These are phyloP conservation scores for Nasonia oneida DNA, from an alignment of 2,888 invertebrate genomes.

Conservation along the genomic window DNA sequence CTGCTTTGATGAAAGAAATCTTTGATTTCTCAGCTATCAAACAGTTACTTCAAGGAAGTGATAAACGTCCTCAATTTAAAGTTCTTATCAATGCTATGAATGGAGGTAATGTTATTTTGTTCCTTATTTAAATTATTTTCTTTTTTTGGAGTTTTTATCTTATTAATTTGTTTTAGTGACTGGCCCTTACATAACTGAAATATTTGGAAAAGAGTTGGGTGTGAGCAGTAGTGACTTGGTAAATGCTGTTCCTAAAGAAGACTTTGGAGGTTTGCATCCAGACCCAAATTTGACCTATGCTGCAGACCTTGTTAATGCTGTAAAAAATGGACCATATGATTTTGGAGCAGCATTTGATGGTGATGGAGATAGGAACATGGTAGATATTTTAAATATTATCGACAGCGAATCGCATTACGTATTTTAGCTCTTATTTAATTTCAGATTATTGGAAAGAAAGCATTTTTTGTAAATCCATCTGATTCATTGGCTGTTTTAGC, in stretches of 20 bases:
- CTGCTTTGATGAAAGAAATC: constrained; percentile 95
- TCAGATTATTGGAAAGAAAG: constrained; percentile 94
- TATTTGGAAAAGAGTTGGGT: constrained; percentile 93
- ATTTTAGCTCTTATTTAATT: constrained; percentile 57
- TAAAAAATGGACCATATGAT: constrained; percentile 83
- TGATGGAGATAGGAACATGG: constrained; percentile 86
- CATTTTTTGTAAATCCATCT: constrained; percentile 98
- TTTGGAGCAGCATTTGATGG: constrained; percentile 99
- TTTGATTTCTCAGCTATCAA: constrained; percentile 95
- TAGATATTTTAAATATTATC: constrained; percentile 60
- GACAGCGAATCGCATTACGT: constrained; percentile 22
- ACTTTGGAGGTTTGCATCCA: constrained; percentile 98
- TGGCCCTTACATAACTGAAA: constrained; percentile 94
- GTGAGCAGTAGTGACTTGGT: constrained; percentile 86
- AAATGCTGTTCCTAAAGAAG: constrained; percentile 90
- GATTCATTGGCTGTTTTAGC: constrained; percentile 98
- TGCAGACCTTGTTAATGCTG: constrained; percentile 85
- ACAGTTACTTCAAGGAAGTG: constrained; percentile 85
- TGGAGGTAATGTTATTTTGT: constrained; percentile 85
- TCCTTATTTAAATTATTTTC: constrained; percentile 7
- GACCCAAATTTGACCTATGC: constrained; percentile 98
- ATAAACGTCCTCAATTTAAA: constrained; percentile 86
- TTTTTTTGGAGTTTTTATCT: constrained; percentile 5
- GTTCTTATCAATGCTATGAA: constrained; percentile 96
- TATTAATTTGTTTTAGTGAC: constrained; percentile 85